Conservation (phyloP, 2,797 vertebrate genomes). For the Sebastes vulpes region DNA sequence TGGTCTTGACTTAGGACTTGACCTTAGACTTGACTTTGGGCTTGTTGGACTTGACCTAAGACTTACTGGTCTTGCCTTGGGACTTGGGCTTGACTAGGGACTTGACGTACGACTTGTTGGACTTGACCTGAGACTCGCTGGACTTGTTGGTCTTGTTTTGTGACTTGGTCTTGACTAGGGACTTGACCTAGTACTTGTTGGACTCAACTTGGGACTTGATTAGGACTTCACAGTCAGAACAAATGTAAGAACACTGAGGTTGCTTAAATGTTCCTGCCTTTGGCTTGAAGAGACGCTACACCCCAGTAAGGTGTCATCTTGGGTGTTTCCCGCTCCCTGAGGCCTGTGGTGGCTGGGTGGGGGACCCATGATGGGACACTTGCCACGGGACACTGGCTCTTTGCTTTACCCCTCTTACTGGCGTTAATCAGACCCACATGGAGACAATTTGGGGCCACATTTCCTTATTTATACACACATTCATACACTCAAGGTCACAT, state of each 20-base stretch:
- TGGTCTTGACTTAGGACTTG: background rate
- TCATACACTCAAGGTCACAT: constrained; percentile 59
- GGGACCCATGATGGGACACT: constrained; percentile 37
- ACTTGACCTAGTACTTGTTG: background rate
- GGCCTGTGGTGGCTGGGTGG: constrained; percentile 37
- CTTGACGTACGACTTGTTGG: no score
- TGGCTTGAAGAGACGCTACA: background rate
- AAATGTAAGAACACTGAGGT: background rate
- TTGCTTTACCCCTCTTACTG: constrained; percentile 17
- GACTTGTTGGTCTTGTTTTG: background rate
- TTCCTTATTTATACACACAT: constrained; percentile 30
- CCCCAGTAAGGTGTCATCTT: constrained; percentile 31
- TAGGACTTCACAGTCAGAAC: background rate
- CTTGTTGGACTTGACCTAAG: background rate
- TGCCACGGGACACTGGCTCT: constrained; percentile 27
- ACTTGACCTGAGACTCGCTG: background rate
- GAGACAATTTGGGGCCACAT: constrained; percentile 48
- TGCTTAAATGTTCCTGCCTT: background rate
- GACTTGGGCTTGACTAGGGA: background rate
- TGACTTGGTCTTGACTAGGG: background rate
- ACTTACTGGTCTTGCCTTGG: background rate
- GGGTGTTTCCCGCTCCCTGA: constrained; percentile 44
- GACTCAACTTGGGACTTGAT: background rate
- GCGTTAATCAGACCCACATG: constrained; percentile 59
- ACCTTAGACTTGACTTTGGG: background rate